Percentiles rank a stretch among this genome's conserved stretches.
These are phyloP conservation scores for Carterocephalus palaemon DNA, from an alignment of 2,888 invertebrate genomes.

Conservation along the genomic window DNA sequence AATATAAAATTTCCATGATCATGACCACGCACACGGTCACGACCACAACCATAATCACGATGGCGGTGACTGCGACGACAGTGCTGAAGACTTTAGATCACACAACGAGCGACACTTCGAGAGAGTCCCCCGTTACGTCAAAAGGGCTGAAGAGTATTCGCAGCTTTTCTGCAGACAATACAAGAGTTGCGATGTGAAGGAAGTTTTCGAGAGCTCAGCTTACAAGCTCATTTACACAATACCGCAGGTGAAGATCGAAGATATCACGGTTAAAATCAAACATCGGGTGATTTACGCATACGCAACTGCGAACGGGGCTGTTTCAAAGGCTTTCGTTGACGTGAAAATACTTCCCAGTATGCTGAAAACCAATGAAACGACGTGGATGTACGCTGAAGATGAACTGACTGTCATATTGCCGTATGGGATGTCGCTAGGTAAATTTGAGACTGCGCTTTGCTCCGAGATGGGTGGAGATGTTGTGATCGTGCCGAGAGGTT, in stretches of 20 bases:
- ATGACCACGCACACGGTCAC: no score
- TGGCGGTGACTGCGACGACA: background rate
- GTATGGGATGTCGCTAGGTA: background rate
- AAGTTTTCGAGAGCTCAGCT: background rate
- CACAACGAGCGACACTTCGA: background rate
- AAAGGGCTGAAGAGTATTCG: slow-evolving; percentile 3
- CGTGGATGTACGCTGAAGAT: background rate
- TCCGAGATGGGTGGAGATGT: background rate
- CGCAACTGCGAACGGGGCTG: background rate
- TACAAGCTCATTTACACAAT: slow-evolving; percentile 5
- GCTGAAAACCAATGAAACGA: background rate
- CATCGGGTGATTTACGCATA: slow-evolving; percentile 5
- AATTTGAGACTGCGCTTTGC: background rate
- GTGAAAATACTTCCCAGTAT: slow-evolving; percentile 7
- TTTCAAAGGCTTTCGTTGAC: background rate
- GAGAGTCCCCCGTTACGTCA: background rate
- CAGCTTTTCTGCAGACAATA: background rate
- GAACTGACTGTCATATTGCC: slow-evolving; percentile 2
- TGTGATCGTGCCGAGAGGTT: background rate
- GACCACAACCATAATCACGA: background rate
- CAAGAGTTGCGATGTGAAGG: background rate
- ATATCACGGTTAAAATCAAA: no score
- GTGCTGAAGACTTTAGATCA: background rate
- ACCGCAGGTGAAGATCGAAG: slow-evolving; percentile 1
- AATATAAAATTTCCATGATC: no score